Conservation (phyloP, 2,888 invertebrate genomes). For the Drosophila suboccidentalis region DNA sequence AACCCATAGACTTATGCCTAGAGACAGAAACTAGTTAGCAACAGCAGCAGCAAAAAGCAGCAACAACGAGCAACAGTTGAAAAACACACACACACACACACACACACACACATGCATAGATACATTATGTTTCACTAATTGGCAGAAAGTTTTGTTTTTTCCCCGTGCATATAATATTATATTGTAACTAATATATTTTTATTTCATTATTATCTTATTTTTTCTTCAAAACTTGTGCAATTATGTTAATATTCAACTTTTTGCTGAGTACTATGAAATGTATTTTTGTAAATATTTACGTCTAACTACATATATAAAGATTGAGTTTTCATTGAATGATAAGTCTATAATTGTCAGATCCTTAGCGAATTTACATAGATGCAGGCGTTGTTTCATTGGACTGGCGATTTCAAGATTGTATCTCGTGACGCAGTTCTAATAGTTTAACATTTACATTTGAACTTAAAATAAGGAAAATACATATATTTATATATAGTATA, state of each 20-base stretch:
- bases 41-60: conserved; percentile 13
- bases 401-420: background rate
- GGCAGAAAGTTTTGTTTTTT: conserved; percentile 27
- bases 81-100: background rate
- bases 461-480: conserved; percentile 30
- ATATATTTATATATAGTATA: background rate
- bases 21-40: conserved; percentile 5
- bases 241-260: background rate
- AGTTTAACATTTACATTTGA: conserved; percentile 28
- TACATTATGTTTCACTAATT: conserved; percentile 23
- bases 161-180: background rate
- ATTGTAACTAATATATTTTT: background rate
- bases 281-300: conserved; percentile 17
- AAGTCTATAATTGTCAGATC: background rate
- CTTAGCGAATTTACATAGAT: conserved; percentile 6
- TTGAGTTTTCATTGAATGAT: background rate
- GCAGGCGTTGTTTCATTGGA: conserved; percentile 10
- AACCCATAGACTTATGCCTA: conserved; percentile 34
- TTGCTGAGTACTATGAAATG: background rate
- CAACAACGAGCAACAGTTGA: conserved; percentile 1
- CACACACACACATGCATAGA: conserved; percentile 1
- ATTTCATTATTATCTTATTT: conserved; percentile 2
- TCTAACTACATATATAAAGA: background rate
- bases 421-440: conserved; percentile 13
- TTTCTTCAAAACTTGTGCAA: background rate